Conservation (phyloP, 2,113 vertebrate genomes). For the Scomber japonicus region DNA sequence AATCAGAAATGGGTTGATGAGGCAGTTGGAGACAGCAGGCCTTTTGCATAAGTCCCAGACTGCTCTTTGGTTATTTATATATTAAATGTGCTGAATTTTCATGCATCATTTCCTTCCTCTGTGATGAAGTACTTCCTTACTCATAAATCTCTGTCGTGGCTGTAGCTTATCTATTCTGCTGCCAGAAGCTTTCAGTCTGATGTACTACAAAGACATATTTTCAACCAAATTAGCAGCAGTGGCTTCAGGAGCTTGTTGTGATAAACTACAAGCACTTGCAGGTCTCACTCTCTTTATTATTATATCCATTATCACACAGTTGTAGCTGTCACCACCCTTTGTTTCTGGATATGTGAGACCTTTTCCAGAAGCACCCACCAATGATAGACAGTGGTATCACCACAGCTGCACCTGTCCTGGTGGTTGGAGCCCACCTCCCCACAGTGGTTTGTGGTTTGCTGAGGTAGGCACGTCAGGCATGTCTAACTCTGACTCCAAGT, state of each 20-base stretch:
- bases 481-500: slow-evolving; percentile 55
- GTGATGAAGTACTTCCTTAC: background rate
- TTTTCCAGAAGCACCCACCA: slow-evolving; percentile 1
- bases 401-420: slow-evolving; percentile 74
- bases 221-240: background rate
- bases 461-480: slow-evolving; percentile 76
- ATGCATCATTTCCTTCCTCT: slow-evolving; percentile 8
- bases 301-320: slow-evolving; percentile 47
- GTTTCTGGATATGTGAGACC: slow-evolving; percentile 9
- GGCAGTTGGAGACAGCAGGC: too few species aligned
- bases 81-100: too few species aligned
- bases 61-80: too few species aligned
- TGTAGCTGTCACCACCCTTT: slow-evolving; percentile 53
- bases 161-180: slow-evolving; percentile 2
- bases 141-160: background rate
- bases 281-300: slow-evolving; percentile 32
- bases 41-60: too few species aligned
- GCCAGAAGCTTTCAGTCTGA: slow-evolving; percentile 3
- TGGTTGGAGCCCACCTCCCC: slow-evolving; percentile 47
- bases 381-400: slow-evolving; percentile 43
- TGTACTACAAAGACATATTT: background rate
- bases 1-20: too few species aligned
- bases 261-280: too few species aligned
- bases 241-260: too few species aligned
- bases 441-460: slow-evolving; percentile 67